Percentiles rank a stretch among this genome's conserved stretches.
phyloP scores from a whole-genome alignment of 2,888 invertebrate genomes.

The Serripes groenlandicus region DNA sequence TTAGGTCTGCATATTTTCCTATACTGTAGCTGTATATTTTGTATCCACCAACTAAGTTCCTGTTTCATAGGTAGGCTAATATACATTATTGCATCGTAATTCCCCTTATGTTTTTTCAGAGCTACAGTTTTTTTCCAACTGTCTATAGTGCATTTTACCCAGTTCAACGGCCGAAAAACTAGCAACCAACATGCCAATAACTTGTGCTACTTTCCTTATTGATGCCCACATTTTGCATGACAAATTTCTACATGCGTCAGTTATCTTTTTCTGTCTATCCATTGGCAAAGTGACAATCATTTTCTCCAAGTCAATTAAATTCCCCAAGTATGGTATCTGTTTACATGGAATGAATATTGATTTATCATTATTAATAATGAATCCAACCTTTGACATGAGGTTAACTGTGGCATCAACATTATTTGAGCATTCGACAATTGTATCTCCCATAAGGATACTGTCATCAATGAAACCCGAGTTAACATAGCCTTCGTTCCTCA shows the following conservation, averaged over 20 bases:
- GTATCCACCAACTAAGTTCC: background rate
- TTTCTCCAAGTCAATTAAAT: background rate
- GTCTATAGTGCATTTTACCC: background rate
- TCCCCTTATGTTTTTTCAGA: background rate
- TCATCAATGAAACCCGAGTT: slow-evolving; percentile 43
- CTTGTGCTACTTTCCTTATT: slow-evolving; percentile 29
- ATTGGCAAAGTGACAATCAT: background rate
- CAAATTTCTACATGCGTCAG: background rate
- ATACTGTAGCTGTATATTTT: background rate
- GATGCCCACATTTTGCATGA: background rate
- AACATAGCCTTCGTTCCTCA: background rate
- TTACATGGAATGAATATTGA: background rate
- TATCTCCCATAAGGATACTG: slow-evolving; percentile 3
- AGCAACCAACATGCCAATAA: slow-evolving; percentile 46
- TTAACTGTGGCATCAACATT: background rate
- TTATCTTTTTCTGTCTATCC: background rate
- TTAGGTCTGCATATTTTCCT: background rate
- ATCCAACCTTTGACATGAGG: background rate
- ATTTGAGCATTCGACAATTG: background rate
- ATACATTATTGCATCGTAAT: background rate
- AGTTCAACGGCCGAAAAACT: slow-evolving; percentile 43
- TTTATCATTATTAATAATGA: background rate
- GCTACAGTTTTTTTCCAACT: background rate
- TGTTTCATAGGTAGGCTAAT: background rate
- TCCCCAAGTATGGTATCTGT: background rate